phyloP scores from a whole-genome alignment of 2,888 invertebrate genomes.

The Geotrupes spiniger region DNA sequence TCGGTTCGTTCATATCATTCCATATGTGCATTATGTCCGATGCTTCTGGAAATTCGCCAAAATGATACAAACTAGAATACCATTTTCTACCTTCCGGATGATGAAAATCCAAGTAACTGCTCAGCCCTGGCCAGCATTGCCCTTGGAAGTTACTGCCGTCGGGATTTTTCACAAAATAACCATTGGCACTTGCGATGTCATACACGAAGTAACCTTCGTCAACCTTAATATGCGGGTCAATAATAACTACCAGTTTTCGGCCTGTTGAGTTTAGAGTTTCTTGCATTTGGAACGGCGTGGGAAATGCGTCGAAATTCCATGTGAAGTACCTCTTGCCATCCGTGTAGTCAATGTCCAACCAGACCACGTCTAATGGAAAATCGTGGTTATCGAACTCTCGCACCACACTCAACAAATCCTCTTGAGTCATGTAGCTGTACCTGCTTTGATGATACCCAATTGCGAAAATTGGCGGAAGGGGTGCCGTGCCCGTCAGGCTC shows the following conservation, averaged over 20 bases:
- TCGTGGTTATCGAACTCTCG: slow-evolving; percentile 84
- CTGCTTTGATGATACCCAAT: slow-evolving; percentile 92
- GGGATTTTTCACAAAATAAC: slow-evolving; percentile 80
- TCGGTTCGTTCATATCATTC: slow-evolving; percentile 99
- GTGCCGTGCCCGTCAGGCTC: slow-evolving; percentile 78
- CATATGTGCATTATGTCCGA: slow-evolving; percentile 84
- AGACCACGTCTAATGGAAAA: slow-evolving; percentile 91
- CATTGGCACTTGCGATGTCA: slow-evolving; percentile 73
- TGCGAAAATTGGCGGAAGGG: slow-evolving; percentile 82
- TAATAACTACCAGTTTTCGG: slow-evolving; percentile 85
- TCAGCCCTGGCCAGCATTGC: slow-evolving; percentile 92
- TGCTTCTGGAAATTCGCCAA: slow-evolving; percentile 60
- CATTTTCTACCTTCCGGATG: slow-evolving; percentile 82
- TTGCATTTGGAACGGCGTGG: slow-evolving; percentile 80
- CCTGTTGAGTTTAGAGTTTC: slow-evolving; percentile 80
- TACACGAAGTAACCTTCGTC: slow-evolving; percentile 84
- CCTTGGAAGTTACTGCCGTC: slow-evolving; percentile 66
- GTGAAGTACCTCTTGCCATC: slow-evolving; percentile 95
- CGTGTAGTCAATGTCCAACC: slow-evolving; percentile 98
- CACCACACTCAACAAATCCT: slow-evolving; percentile 80
- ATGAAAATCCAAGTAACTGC: slow-evolving; percentile 89
- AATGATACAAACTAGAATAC: slow-evolving; percentile 60
- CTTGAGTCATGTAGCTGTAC: slow-evolving; percentile 96
- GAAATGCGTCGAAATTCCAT: slow-evolving; percentile 88
- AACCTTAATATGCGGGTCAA: slow-evolving; percentile 94